Evolutionary conservation across 1,140 invertebrate genomes (phyloP).

Genomic region (Coelopa frigida): DNA sequence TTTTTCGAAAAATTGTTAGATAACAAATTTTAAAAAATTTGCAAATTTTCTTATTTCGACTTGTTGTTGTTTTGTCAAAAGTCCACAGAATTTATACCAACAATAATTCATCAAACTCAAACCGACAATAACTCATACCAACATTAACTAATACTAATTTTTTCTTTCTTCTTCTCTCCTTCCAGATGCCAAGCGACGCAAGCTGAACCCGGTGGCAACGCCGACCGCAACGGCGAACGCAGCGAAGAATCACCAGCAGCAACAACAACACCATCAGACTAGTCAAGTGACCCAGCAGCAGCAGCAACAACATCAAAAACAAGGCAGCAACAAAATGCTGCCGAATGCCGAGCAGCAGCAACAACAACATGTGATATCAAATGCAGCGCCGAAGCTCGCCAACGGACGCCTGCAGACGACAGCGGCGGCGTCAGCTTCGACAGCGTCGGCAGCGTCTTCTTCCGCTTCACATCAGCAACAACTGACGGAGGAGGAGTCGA

Average conservation of each 20-base stretch:
- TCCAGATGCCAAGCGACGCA: conserved; percentile 39
- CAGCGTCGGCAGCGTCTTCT: conserved; percentile 1
- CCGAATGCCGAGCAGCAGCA: conserved; percentile 18
- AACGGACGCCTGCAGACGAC: conserved; percentile 22
- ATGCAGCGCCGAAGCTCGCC: conserved; percentile 3
- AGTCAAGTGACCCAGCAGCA: conserved; percentile 40
- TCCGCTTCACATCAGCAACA: conserved; percentile 6
- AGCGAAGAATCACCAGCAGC: too few species aligned
- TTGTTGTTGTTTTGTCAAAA: too few species aligned
- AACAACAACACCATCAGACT: conserved; percentile 41
- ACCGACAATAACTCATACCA: too few species aligned
- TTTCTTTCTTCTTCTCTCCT: conserved; percentile 21
- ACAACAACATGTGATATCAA: conserved; percentile 18
- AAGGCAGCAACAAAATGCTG: conserved; percentile 24
- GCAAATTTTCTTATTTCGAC: too few species aligned
- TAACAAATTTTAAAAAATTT: too few species aligned
- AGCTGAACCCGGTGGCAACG: conserved; percentile 26
- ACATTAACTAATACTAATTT: too few species aligned
- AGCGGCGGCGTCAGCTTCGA: conserved; percentile 16
- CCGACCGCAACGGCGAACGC: conserved; percentile 12
- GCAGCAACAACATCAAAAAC: conserved; percentile 22
- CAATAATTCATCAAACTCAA: too few species aligned
- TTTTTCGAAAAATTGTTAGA: too few species aligned
- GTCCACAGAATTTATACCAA: too few species aligned
- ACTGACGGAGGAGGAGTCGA: too few species aligned